Percentiles rank a stretch among this genome's conserved stretches.
phyloP scores from a whole-genome alignment of 2,888 invertebrate genomes.

The Ichneumon xanthorius region DNA sequence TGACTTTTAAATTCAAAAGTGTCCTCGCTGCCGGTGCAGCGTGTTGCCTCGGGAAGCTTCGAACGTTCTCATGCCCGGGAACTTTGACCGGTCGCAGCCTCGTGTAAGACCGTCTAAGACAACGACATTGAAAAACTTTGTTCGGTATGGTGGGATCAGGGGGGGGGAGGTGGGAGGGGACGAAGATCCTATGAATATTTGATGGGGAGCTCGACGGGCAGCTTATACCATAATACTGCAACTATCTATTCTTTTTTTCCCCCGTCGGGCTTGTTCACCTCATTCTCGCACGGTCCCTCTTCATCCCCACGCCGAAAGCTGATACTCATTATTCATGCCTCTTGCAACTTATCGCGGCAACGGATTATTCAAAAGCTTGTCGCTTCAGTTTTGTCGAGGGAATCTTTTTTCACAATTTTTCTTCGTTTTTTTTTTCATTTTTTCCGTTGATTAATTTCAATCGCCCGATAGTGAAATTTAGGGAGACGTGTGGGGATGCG shows the following conservation, averaged over 20 bases:
- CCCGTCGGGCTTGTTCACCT: background rate
- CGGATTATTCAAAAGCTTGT: constrained; percentile 30
- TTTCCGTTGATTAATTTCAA: constrained; percentile 10
- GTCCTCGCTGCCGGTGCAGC: constrained; percentile 21
- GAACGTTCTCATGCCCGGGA: constrained; percentile 50
- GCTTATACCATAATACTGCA: constrained; percentile 62
- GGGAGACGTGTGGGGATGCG: too few species aligned
- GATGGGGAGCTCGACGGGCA: constrained; percentile 64
- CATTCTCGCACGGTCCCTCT: constrained; percentile 18
- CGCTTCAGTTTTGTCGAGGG: background rate
- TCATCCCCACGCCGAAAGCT: constrained; percentile 26
- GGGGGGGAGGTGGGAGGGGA: constrained; percentile 50
- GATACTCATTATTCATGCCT: constrained; percentile 51
- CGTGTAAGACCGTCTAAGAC: constrained; percentile 59
- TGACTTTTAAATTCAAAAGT: constrained; percentile 64
- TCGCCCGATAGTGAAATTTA: background rate
- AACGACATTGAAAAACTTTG: constrained; percentile 71
- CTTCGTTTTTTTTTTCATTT: background rate
- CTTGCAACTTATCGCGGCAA: constrained; percentile 42
- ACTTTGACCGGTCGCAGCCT: constrained; percentile 65
- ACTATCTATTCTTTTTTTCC: constrained; percentile 15
- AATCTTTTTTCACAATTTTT: background rate
- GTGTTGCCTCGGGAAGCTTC: constrained; percentile 33
- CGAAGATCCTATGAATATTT: constrained; percentile 78
- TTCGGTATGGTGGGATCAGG: constrained; percentile 10